These are phyloP conservation scores for Nycticorax nycticorax DNA, from an alignment of 2,113 vertebrate species.

Conservation along the genomic window DNA sequence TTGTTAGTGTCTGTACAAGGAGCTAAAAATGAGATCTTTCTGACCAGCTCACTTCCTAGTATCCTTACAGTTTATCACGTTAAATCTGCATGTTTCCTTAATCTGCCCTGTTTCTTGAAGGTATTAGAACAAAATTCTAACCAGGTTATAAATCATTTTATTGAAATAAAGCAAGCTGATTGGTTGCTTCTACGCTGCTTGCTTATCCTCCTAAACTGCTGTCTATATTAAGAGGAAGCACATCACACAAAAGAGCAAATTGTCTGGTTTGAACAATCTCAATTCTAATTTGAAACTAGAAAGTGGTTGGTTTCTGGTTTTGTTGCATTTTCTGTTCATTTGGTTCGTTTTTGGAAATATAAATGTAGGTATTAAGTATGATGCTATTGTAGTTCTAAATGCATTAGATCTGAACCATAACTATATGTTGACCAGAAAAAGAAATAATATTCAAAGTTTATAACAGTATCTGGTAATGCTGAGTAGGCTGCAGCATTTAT, in stretches of 20 bases:
- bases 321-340: not conserved
- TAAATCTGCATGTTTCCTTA: not conserved
- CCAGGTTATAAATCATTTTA: not conserved
- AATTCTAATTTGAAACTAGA: not conserved
- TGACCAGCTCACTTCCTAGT: not conserved
- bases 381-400: not conserved
- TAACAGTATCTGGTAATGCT: not conserved
- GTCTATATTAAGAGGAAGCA: not conserved
- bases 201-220: not conserved
- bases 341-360: not conserved
- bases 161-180: not conserved
- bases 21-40: not conserved
- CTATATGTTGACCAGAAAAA: not conserved
- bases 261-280: not conserved
- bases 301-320: not conserved
- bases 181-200: rapidly evolving
- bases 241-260: not conserved
- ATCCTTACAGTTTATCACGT: not conserved
- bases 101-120: not conserved
- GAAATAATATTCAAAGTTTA: not conserved
- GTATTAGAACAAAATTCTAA: not conserved
- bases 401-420: not conserved
- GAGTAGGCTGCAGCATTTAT: not conserved
- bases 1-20: not conserved
- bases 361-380: not conserved